Evolutionary conservation across 2,797 vertebrate species (phyloP), one percentile per base, ranked within the genome.

Genomic region (Cichlasoma orientale): DNA sequence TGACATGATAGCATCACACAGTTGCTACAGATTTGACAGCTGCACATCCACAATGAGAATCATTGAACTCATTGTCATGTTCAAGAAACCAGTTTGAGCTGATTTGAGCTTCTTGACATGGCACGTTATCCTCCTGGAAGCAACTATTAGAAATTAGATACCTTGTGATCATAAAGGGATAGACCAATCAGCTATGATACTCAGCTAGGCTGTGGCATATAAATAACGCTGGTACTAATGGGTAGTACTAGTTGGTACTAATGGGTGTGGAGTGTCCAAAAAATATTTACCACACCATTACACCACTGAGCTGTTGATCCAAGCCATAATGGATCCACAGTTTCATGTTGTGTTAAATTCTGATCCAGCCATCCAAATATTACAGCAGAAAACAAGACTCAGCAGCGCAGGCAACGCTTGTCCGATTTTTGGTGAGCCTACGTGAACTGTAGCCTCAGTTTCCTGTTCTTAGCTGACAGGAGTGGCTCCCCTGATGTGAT

Each of bases 201-300:
- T 63, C 36, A 10, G 36, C 36, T 44, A 25, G 21, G 36, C 14
- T 63, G 36, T 21, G 13, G 59, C 4, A 25, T 63, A 44, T 41
- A 18, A 0, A 0, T 16, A 44, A 44, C 11, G 41, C 7, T 44
- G 18, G 38, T 25, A 44, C 38, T 18, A 38, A 44, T 3, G 3
- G 38, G 4, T 18, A n/a, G n/a, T n/a, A n/a, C n/a, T 14, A 25
- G 44, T 47, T 47, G 18, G 38, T 25, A 44, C 38, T 18, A 38
- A 44, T 3, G 3, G 38, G 4, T 18, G 8, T 44, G 41, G 11
- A 44, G 36, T 63, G 21, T 63, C 16, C 23, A 36, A 4, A 36
- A 36, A 11, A 36, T 63, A 44, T 63, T 21, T 31, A 8, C 3
- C 36, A 63, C 36, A 44, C 59, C 21, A 4, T 63, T 63, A 44